Conservation (phyloP, 2,888 invertebrate species). For the Drosophila helvetica region DNA sequence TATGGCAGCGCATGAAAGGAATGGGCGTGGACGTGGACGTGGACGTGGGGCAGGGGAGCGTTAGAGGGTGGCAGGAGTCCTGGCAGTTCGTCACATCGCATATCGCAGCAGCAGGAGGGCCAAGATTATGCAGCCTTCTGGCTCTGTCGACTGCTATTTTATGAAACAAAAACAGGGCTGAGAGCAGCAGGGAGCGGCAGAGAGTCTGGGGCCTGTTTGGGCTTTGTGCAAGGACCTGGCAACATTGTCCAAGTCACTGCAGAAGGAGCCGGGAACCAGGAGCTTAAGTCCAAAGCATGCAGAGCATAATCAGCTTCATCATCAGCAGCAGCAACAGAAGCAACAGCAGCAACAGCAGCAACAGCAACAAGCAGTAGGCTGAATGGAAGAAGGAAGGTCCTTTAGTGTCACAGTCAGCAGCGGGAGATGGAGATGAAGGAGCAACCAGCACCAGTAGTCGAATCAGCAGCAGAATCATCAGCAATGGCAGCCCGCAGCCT, state of each 20-base stretch:
- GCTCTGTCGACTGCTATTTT: constrained; percentile 48
- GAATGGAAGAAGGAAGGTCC: constrained; percentile 32
- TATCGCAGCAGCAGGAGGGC: constrained; percentile 35
- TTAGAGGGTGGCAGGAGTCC: background rate
- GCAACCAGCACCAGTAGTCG: constrained; percentile 22
- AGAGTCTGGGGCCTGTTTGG: constrained; percentile 23
- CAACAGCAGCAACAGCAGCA: constrained; percentile 30
- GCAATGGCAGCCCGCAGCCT: constrained; percentile 53
- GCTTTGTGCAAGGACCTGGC: constrained; percentile 47
- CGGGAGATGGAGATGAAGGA: background rate
- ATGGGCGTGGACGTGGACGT: constrained; percentile 17
- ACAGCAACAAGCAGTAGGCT: constrained; percentile 33
- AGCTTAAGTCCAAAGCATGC: constrained; percentile 54
- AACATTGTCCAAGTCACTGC: constrained; percentile 64
- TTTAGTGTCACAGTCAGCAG: constrained; percentile 46
- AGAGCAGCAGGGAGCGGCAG: constrained; percentile 39
- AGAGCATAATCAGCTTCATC: constrained; percentile 62
- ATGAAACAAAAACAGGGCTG: constrained; percentile 65
- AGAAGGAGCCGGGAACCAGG: constrained; percentile 26
- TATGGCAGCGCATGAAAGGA: constrained; percentile 45
- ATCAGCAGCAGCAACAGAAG: constrained; percentile 45
- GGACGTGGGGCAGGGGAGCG: background rate
- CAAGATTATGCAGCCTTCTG: constrained; percentile 63
- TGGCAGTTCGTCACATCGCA: constrained; percentile 57
- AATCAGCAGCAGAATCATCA: constrained; percentile 34